A percentile compares a stretch with the other conserved stretches of the same genome.
Conservation (phyloP, 2,797 vertebrate species). For the Hoplostethus mediterraneus region DNA sequence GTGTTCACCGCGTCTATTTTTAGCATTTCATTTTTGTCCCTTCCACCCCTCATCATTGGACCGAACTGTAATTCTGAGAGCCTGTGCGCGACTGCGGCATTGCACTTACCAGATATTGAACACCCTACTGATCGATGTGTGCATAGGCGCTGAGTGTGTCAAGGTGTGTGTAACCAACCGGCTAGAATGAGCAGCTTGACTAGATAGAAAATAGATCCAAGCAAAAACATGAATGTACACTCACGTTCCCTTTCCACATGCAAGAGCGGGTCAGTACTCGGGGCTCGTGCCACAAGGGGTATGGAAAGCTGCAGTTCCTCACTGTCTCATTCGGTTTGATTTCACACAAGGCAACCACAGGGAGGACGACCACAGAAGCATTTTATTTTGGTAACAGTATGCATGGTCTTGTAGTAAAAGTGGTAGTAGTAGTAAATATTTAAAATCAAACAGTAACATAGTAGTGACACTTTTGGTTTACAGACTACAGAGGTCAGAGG, state of each 20-base stretch:
- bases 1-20: too few relatives aligned
- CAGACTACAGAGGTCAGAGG: too few relatives aligned
- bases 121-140: constrained; percentile 22
- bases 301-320: constrained; percentile 5
- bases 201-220: constrained; percentile 23
- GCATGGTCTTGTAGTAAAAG: too few relatives aligned
- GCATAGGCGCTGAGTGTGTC: constrained; percentile 1
- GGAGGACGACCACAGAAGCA: too few relatives aligned
- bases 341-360: not conserved
- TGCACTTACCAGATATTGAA: constrained; percentile 24
- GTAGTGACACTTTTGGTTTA: too few relatives aligned
- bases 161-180: constrained; percentile 35
- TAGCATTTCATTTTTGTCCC: too few relatives aligned
- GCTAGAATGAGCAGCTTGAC: constrained; percentile 8
- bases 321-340: not conserved
- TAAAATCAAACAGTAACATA: too few relatives aligned
- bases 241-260: constrained; percentile 9
- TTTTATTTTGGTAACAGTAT: too few relatives aligned
- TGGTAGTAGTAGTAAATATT: too few relatives aligned
- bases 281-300: constrained; percentile 2
- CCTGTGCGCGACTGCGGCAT: not conserved
- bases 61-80: not conserved
- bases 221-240: constrained; percentile 26
- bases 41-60: not conserved
- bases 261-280: constrained; percentile 17